A percentile compares a stretch with the other conserved stretches of the same genome.
Conservation (phyloP, 2,888 invertebrate genomes). For the Cephus pygmeus region DNA sequence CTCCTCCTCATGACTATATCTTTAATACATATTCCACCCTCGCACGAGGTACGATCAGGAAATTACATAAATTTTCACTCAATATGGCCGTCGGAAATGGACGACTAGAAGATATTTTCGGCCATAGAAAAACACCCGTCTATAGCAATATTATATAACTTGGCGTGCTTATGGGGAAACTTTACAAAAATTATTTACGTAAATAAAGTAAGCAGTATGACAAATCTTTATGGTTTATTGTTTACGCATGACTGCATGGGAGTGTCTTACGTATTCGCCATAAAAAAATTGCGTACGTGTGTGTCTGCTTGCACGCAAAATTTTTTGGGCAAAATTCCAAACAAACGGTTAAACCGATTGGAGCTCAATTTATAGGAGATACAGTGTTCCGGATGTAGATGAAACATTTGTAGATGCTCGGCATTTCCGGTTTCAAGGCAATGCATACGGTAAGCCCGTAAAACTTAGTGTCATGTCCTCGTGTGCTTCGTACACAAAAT, state of each 20-base stretch:
- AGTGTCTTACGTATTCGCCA: background rate
- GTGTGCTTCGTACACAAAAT: too few relatives aligned
- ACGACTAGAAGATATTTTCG: background rate
- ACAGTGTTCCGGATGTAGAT: too few relatives aligned
- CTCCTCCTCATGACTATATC: background rate
- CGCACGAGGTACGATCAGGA: background rate
- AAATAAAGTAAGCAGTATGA: background rate
- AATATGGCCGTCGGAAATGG: background rate
- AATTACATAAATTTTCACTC: background rate
- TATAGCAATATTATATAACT: background rate
- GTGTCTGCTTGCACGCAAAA: background rate
- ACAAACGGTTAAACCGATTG: too few relatives aligned
- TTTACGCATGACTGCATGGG: background rate
- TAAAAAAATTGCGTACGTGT: background rate
- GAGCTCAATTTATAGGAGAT: too few relatives aligned
- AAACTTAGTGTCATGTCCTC: too few relatives aligned
- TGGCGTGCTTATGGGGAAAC: background rate
- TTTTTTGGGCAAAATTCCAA: background rate
- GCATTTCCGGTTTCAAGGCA: too few relatives aligned
- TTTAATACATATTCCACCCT: constrained; percentile 2
- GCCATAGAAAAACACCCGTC: background rate
- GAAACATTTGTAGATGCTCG: too few relatives aligned
- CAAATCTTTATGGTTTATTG: background rate
- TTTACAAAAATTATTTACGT: background rate
- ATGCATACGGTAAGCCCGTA: too few relatives aligned